Base-by-base conservation (phyloP, 2,888 invertebrate species). In the Noctua pronuba region DNA sequence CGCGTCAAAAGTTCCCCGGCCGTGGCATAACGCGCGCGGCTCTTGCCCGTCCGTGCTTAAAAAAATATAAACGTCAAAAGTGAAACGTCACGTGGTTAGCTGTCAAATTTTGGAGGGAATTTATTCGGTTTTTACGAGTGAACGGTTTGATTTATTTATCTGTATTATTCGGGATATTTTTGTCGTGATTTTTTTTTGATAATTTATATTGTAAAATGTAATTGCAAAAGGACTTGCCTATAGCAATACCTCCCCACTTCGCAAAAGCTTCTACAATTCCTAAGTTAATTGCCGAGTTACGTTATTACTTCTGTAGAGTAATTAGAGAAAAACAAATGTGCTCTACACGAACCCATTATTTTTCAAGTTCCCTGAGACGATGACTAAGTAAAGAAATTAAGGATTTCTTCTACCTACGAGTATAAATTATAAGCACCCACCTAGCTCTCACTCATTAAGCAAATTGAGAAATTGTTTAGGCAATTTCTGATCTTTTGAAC, bases 1-100 rank as follows among this genome's bases (percentile, higher is more conserved):
- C 94, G 94, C 94, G 96, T 96, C 96, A 96, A 96, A 96, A 96
- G 96, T 96, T 94, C 93, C 88, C 92, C 92, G 92, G 90, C 93
- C 91, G 93, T 90, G 93, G 94, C 93, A 88, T 89, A 90, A 91
- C 91, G 94, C 93, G 94, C 94, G 94, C 94, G 95, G 89, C 87
- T 89, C 90, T 62, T 79, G 87, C 88, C 89, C 88, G 84, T 84
- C 82, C 82, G 88, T 83, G 86, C 79, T 78, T 85, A 87, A 90
- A 91, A 91, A 92, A 84, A 89, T 68, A 89, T 89, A 90, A 91
- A 92, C 91, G 91, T 92, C 90, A 91, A 88, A 86, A 85, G 88
- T 89, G 87, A 83, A 86, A 83, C 86, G 83, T 85, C 86, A 88
- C 80, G 86, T 86, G 83, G 65, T 76, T 77, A 81, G 31, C 82